Conservation (phyloP, 2,113 vertebrate species). For the Trochalopteron elliotii region DNA sequence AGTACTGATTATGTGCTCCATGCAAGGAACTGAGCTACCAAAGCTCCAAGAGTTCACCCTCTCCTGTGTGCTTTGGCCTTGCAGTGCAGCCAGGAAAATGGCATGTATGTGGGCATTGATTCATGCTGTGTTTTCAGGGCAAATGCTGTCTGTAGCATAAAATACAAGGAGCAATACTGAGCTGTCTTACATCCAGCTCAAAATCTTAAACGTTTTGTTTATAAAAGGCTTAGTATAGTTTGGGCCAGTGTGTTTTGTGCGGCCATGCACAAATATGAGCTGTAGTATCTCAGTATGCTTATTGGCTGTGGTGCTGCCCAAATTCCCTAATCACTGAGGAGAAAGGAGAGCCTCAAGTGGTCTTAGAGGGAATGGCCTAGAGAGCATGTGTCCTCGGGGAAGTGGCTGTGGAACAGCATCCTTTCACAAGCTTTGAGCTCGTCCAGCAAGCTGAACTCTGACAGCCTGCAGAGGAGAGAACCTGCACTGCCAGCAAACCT, state of each 20-base stretch:
- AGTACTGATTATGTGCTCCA: background rate
- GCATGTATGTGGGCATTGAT: background rate
- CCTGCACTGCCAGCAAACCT: background rate
- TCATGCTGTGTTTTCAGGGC: background rate
- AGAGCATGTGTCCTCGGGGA: fast-evolving
- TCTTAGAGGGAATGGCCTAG: background rate
- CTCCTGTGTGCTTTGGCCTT: background rate
- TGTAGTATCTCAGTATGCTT: background rate
- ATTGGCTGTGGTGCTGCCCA: background rate
- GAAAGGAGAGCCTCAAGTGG: background rate
- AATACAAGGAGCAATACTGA: background rate
- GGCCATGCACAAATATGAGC: background rate
- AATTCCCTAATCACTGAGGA: background rate
- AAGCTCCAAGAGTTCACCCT: background rate
- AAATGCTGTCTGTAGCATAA: background rate
- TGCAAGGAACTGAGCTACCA: background rate
- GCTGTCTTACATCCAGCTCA: background rate
- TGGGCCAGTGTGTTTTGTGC: background rate
- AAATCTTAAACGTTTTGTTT: background rate
- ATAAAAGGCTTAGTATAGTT: background rate
- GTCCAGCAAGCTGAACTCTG: background rate
- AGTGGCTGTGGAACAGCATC: background rate
- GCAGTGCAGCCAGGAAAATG: background rate
- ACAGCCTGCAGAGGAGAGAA: background rate
- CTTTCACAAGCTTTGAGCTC: background rate